These are phyloP conservation scores for Boloria euphrosyne DNA, from an alignment of 2,888 invertebrate genomes.

Conservation along the genomic window DNA sequence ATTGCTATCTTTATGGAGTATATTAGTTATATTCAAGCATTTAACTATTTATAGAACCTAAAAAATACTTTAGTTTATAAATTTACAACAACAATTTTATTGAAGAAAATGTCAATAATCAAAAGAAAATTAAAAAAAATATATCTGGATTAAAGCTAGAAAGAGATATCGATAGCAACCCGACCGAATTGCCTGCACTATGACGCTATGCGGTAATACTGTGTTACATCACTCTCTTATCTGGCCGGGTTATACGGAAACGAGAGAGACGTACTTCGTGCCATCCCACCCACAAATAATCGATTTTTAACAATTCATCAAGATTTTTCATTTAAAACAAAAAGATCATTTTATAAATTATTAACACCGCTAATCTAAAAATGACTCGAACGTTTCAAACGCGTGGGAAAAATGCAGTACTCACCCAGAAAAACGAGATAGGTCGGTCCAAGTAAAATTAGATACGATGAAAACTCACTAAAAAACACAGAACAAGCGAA, in stretches of 20 bases:
- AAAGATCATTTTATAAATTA: neutral
- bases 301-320: slow-evolving; percentile 73
- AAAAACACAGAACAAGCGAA: slow-evolving; percentile 65
- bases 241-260: slow-evolving; percentile 66
- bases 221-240: slow-evolving; percentile 65
- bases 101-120: slow-evolving; percentile 25
- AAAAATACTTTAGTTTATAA: neutral
- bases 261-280: slow-evolving; percentile 55
- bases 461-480: slow-evolving; percentile 73
- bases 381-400: slow-evolving; percentile 10
- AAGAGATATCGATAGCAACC: slow-evolving; percentile 51
- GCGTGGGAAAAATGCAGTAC: slow-evolving; percentile 59
- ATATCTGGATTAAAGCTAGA: slow-evolving; percentile 36
- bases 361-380: slow-evolving; percentile 18
- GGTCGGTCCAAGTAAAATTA: slow-evolving; percentile 75
- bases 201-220: slow-evolving; percentile 55
- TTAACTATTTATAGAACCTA: neutral
- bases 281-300: slow-evolving; percentile 79
- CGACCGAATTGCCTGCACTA: slow-evolving; percentile 56
- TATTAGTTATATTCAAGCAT: neutral
- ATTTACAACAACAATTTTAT: neutral
- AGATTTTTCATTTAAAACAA: slow-evolving; percentile 28
- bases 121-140: slow-evolving; percentile 29
- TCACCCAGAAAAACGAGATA: slow-evolving; percentile 70
- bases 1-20: no score